phyloP scores from a whole-genome alignment of 2,113 vertebrate species.

The Anhinga anhinga region DNA sequence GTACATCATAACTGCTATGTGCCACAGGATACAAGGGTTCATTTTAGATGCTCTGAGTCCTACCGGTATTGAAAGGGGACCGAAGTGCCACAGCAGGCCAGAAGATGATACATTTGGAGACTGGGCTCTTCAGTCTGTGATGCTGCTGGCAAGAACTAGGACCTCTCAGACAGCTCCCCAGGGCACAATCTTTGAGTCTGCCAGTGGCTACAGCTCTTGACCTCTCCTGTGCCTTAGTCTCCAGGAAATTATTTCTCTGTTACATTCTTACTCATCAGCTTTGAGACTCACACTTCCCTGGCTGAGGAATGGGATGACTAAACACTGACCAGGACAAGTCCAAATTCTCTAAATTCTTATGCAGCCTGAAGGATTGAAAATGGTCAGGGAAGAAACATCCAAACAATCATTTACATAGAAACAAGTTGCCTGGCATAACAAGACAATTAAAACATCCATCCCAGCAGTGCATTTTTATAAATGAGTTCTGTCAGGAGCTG shows the following conservation, averaged over 20 bases:
- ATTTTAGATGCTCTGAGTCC: conserved; percentile 1
- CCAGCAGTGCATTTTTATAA: neutral
- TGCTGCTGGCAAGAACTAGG: neutral
- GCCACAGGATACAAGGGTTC: conserved; percentile 10
- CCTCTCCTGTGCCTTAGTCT: neutral
- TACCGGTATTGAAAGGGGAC: conserved; percentile 25
- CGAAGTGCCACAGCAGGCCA: neutral
- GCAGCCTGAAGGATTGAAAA: neutral
- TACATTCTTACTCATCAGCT: neutral
- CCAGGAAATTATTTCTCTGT: neutral
- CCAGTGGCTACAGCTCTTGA: neutral
- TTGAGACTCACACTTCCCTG: neutral
- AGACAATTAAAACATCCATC: neutral
- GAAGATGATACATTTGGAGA: neutral
- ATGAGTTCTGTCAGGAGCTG: neutral
- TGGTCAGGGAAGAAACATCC: neutral
- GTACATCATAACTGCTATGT: conserved; percentile 17
- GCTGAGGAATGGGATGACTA: neutral
- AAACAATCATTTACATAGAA: neutral
- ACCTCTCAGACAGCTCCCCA: neutral
- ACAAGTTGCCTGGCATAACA: neutral
- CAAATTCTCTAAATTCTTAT: neutral
- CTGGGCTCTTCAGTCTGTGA: neutral
- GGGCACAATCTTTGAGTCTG: neutral
- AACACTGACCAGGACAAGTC: neutral